Conservation (phyloP, 2,113 vertebrate genomes). For the Dascyllus trimaculatus region DNA sequence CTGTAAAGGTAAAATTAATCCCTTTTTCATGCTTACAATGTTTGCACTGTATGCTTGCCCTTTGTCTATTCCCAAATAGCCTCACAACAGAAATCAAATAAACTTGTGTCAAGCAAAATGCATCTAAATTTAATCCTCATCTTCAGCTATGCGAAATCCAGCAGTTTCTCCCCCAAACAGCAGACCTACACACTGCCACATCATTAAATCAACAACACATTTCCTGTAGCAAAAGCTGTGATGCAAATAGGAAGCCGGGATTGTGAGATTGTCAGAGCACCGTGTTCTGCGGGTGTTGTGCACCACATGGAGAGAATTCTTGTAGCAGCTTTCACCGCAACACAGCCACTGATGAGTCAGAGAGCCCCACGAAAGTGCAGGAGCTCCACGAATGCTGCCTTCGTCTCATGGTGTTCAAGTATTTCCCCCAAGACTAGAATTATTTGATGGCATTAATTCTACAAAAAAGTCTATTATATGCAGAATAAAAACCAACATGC, state of each 20-base stretch:
- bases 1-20: background rate
- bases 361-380: slow-evolving; percentile 38
- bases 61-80: background rate
- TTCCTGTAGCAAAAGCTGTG: slow-evolving; percentile 60
- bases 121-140: slow-evolving; percentile 1
- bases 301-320: slow-evolving; percentile 68
- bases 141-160: background rate
- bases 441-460: slow-evolving; percentile 3
- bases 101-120: background rate
- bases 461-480: background rate
- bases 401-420: background rate
- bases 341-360: slow-evolving; percentile 62
- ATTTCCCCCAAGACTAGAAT: background rate
- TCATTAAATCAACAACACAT: slow-evolving; percentile 51
- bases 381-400: slow-evolving; percentile 31
- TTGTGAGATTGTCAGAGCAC: slow-evolving; percentile 46
- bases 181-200: slow-evolving; percentile 9
- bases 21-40: background rate
- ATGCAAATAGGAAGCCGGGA: slow-evolving; percentile 51
- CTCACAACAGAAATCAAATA: background rate
- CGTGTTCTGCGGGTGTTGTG: slow-evolving; percentile 53
- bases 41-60: background rate
- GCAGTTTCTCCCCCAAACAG: slow-evolving; percentile 25
- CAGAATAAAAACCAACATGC: background rate
- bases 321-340: slow-evolving; percentile 65